Base-by-base conservation (phyloP, 2,113 vertebrate genomes). In the Oenanthe oenanthe region DNA sequence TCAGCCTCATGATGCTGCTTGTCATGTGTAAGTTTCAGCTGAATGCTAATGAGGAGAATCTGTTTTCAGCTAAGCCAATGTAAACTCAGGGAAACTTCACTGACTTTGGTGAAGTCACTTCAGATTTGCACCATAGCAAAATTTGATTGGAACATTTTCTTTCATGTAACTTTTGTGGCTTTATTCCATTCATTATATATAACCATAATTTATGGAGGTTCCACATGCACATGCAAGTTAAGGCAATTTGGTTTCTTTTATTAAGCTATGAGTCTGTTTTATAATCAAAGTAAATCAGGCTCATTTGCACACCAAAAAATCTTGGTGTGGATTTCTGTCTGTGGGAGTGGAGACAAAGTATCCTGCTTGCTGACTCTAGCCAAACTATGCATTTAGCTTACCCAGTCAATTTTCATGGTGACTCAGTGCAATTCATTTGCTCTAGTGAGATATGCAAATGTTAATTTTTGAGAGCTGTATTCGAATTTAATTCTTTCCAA, bases 231-330 rank as follows among this genome's bases (percentile, higher is more conserved):
- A 97, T 96, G 88, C 96, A 96, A 90, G 95, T 97, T 93, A 96
- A 94, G 68, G 40, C 85, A 95, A 94, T 95, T 96, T 96, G 51
- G 95, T 94, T 96, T 94, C 95, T 95, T 96, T 97, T 96, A 97
- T 97, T 96, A 97, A 96, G 88, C 89, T 90, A 88, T 96, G 95
- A 96, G 93, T 95, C 94, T 96, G 78, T 94, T 95, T 96, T 96
- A 96, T 93, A 96, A 97, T 97, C 96, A 95, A 96, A 97, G 94
- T 90, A 95, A 96, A 90, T 89, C 89, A 93, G 56, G 61, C 92
- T 96, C 88, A 96, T 95, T 97, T 96, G 96, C 96, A 97, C 96
- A 96, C 95, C 94, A 96, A 96, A 96, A 96, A 96, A 95, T 94
- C 93, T 96, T 94, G 85, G 89, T 95, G 95, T 93, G 92, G 81